Conservation (phyloP, 2,113 vertebrate species). For the Indicator indicator region DNA sequence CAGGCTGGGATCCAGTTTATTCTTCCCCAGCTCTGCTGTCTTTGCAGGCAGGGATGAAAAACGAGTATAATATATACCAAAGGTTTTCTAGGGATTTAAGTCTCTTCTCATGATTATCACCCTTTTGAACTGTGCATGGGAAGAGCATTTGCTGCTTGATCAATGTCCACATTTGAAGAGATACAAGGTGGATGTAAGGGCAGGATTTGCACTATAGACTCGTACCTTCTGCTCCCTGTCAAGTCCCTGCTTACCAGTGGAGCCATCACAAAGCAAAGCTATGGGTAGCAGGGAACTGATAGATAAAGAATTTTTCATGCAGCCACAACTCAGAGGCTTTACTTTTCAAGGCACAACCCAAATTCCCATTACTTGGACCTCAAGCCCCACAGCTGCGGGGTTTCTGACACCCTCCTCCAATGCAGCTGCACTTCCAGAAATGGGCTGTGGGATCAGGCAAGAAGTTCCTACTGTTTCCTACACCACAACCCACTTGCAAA, state of each 20-base stretch:
- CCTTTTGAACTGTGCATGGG: background rate
- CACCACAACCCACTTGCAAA: background rate
- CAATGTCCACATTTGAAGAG: background rate
- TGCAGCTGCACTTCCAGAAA: background rate
- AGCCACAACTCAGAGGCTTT: background rate
- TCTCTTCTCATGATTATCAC: background rate
- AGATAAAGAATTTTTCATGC: background rate
- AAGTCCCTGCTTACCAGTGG: background rate
- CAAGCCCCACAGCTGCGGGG: background rate
- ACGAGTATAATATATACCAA: background rate
- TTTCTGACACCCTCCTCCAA: background rate
- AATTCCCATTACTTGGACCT: background rate
- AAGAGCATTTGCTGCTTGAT: background rate
- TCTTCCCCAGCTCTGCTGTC: background rate
- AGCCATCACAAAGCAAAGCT: background rate
- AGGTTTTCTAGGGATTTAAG: background rate
- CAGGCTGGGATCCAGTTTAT: background rate
- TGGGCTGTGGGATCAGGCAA: background rate
- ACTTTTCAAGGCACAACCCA: background rate
- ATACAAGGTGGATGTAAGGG: background rate
- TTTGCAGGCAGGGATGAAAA: background rate
- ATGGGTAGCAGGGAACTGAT: background rate
- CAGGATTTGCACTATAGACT: background rate
- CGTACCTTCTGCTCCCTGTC: rapidly evolving
- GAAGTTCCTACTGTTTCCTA: background rate